Evolutionary conservation across 2,888 invertebrate species (phyloP).

Genomic region (Carpatolechia fugitivella): DNA sequence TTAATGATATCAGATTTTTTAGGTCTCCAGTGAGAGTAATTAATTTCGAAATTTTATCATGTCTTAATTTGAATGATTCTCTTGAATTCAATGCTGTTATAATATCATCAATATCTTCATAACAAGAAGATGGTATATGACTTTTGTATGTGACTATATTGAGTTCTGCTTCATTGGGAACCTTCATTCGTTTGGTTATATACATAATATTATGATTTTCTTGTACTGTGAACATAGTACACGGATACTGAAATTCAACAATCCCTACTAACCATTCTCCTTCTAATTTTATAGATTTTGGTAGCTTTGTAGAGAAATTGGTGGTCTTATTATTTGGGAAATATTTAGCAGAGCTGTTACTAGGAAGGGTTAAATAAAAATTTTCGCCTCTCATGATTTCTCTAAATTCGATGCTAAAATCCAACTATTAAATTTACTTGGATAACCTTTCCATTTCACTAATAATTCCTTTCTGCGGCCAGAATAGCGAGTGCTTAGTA

Average conservation of each 20-base stretch:
- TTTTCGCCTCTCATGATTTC: conserved; percentile 25
- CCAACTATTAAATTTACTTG: conserved; percentile 32
- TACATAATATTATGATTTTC: conserved; percentile 21
- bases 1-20: not conserved
- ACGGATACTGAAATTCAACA: conserved; percentile 20
- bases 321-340: conserved; percentile 28
- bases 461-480: conserved; percentile 30
- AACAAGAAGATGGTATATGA: conserved; percentile 27
- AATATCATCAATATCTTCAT: conserved; percentile 23
- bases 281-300: conserved; percentile 21
- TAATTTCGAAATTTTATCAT: conserved; percentile 23
- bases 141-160: conserved; percentile 22
- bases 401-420: conserved; percentile 21
- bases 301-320: conserved; percentile 22
- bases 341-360: conserved; percentile 25
- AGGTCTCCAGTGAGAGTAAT: not conserved
- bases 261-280: conserved; percentile 25
- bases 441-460: conserved; percentile 35
- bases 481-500: conserved; percentile 17
- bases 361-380: conserved; percentile 27
- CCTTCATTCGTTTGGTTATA: conserved; percentile 17
- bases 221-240: conserved; percentile 26
- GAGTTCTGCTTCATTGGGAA: conserved; percentile 16
- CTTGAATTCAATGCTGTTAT: conserved; percentile 23
- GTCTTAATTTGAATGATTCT: conserved; percentile 21